These are phyloP conservation scores for Syngnathus acus DNA, from an alignment of 2,797 vertebrate genomes.

Conservation along the genomic window DNA sequence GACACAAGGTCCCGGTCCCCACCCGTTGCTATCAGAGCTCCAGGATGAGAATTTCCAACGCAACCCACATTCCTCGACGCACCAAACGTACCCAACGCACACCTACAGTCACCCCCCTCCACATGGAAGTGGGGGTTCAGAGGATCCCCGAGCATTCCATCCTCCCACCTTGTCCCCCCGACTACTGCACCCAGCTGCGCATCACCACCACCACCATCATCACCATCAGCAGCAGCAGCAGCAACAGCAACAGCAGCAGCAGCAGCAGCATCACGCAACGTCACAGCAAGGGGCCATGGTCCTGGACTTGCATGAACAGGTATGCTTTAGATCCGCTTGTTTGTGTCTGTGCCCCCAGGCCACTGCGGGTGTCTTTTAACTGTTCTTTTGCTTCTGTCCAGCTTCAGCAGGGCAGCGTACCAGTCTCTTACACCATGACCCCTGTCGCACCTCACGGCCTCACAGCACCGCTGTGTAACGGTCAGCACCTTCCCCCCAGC, in stretches of 20 bases:
- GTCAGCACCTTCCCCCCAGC: conserved; percentile 87
- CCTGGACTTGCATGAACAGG: conserved; percentile 94
- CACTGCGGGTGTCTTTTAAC: not conserved
- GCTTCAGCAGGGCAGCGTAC: conserved; percentile 88
- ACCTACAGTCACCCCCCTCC: conserved; percentile 54
- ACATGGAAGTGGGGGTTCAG: conserved; percentile 59
- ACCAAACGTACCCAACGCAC: conserved; percentile 54
- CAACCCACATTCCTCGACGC: conserved; percentile 48
- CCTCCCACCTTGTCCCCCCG: conserved; percentile 85
- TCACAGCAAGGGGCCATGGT: conserved; percentile 83
- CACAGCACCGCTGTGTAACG: conserved; percentile 85
- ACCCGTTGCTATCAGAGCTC: conserved; percentile 61
- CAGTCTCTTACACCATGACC: conserved; percentile 91
- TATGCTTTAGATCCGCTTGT: conserved; percentile 33
- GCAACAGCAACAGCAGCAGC: conserved; percentile 52
- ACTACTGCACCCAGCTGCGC: conserved; percentile 85
- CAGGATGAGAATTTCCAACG: conserved; percentile 92
- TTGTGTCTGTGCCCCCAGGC: not conserved
- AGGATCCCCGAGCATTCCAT: conserved; percentile 91
- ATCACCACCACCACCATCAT: conserved; percentile 48
- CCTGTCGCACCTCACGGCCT: conserved; percentile 88
- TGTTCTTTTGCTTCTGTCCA: conserved; percentile 35
- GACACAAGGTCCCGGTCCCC: conserved; percentile 65
- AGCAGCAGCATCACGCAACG: conserved; percentile 48
- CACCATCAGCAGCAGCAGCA: conserved; percentile 48